phyloP scores from a whole-genome alignment of 2,113 vertebrate species.

The Percopsis transmontana region DNA sequence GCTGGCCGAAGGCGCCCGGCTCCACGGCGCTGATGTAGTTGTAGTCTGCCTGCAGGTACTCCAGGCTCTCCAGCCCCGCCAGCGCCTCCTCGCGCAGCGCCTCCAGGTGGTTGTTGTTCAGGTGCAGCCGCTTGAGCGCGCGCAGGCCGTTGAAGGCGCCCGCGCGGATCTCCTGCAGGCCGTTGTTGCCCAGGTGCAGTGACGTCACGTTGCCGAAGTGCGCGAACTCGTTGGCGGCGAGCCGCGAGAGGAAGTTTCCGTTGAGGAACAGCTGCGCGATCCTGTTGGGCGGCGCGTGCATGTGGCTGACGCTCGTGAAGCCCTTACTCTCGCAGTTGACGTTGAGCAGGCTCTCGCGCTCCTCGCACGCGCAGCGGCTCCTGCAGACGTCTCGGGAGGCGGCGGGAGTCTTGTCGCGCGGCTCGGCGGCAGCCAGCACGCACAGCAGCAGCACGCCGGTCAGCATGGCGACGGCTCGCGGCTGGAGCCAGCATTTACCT shows the following conservation, averaged over 20 bases:
- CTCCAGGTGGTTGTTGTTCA: conserved; percentile 98
- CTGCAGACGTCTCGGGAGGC: conserved; percentile 93
- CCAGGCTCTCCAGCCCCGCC: conserved; percentile 91
- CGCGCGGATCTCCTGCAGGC: conserved; percentile 90
- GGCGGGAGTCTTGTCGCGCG: conserved; percentile 94
- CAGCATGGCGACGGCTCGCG: conserved; percentile 90
- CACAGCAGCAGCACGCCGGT: conserved; percentile 91
- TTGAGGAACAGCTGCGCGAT: conserved; percentile 97
- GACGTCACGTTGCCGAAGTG: conserved; percentile 95
- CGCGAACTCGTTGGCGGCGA: conserved; percentile 92
- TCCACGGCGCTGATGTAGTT: conserved; percentile 98
- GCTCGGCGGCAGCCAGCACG: conserved; percentile 89
- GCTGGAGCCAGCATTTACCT: conserved; percentile 72
- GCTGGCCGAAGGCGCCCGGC: conserved; percentile 90
- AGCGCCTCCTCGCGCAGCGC: conserved; percentile 93
- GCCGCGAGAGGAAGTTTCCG: conserved; percentile 90
- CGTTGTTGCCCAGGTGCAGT: conserved; percentile 95
- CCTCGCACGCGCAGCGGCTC: conserved; percentile 92
- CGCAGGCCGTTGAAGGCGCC: conserved; percentile 92
- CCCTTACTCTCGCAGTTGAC: conserved; percentile 99
- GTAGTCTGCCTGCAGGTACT: conserved; percentile 97
- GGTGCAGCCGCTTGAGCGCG: conserved; percentile 91
- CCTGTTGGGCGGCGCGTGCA: conserved; percentile 90
- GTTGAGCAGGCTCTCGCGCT: conserved; percentile 93
- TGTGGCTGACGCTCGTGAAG: conserved; percentile 89